Evolutionary conservation across 2,888 invertebrate species (phyloP), one percentile per base, ranked within the genome.

Genomic region (Odontomyia ornata): DNA sequence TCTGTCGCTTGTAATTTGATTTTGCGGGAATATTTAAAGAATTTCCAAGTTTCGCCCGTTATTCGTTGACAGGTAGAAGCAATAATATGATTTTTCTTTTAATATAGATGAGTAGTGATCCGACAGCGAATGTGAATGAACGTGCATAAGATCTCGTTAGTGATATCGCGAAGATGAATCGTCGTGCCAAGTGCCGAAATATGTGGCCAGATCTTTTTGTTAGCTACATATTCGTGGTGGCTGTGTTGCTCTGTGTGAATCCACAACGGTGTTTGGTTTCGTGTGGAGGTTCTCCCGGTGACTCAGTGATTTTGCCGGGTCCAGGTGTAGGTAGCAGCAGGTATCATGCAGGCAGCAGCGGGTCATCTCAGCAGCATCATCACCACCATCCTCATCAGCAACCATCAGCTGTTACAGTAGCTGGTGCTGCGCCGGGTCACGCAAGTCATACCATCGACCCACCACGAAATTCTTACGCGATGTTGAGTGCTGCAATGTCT

Each of bases 401-500:
- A 30, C 65, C 21, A 11, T 46, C 69, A 47, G 69, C 69, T 47
- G 69, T 69, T 13, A 25, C 69, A 23, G 65, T 27, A 4, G 11
- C 36, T 18, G 47, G 23, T 69, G 46, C 69, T 18, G 69, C 27
- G 25, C n/a, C n/a, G 65, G 60, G 43, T 28, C 81, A 15, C 80
- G 82, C 27, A 9, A 75, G 21, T n/a, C 76, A 28, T 13, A 9
- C 21, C 21, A 15, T 36, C 76, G 82, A 83, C 47, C 77, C 79
- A 25, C 77, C 79, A 27, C 83, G 84, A 78, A 88, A 87, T 82
- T 88, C 88, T 47, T 88, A 88, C 80, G 87, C 88, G 80, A 83
- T 88, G 76, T 84, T 90, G 77, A 89, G 89, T 81, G 89, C 90
- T 84, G 88, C 89, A 80, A 87, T 90, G 85, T 88, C 89, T 60